Evolutionary conservation across 2,113 vertebrate genomes (phyloP).

Genomic region (Carassius auratus): DNA sequence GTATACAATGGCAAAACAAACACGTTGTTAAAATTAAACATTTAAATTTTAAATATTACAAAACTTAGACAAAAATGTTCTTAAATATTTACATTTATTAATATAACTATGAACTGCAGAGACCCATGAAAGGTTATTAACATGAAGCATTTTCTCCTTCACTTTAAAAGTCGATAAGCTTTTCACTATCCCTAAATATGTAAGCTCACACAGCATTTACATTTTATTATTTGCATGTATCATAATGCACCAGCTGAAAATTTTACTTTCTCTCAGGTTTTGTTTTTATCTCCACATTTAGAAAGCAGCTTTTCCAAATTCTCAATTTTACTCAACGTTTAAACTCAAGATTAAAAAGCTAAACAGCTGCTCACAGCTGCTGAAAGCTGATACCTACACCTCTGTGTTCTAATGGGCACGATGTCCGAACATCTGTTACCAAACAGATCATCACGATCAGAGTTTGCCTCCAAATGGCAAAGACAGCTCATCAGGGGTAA

Average conservation of each 20-base stretch:
- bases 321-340: neutral
- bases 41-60: neutral
- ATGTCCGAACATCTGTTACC: conserved; percentile 27
- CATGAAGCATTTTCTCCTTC: neutral
- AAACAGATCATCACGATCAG: conserved; percentile 30
- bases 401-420: neutral
- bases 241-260: neutral
- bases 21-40: neutral
- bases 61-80: neutral
- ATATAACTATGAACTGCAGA: neutral
- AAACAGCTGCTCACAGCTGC: conserved; percentile 8
- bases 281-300: neutral
- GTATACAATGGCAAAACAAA: neutral
- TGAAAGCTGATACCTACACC: conserved; percentile 16
- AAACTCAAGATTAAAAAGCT: neutral
- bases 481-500: conserved; percentile 15
- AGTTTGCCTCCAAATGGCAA: conserved; percentile 8
- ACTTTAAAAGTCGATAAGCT: neutral
- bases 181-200: neutral
- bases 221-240: neutral
- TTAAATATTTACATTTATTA: neutral
- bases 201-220: neutral
- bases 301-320: neutral
- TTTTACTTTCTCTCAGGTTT: neutral
- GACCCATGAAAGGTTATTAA: neutral